phyloP scores from a whole-genome alignment of 1,140 invertebrate species.

The Venustaconcha ellipsiformis region DNA sequence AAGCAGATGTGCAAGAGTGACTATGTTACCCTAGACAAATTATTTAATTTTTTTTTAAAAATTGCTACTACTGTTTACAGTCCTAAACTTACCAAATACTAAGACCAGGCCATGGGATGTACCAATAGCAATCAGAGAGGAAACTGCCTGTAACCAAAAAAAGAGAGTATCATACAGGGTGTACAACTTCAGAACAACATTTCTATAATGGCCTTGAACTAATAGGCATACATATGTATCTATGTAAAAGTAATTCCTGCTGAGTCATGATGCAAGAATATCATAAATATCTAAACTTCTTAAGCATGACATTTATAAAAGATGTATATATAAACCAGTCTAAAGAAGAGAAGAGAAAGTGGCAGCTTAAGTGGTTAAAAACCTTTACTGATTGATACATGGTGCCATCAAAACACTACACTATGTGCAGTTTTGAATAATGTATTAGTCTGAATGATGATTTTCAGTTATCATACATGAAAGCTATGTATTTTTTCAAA shows the following conservation, averaged over 20 bases:
- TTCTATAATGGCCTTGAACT: neutral
- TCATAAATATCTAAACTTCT: too few species aligned
- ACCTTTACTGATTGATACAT: too few species aligned
- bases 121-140: slow-evolving; percentile 86
- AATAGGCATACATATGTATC: neutral
- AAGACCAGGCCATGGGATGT: slow-evolving; percentile 93
- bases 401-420: too few species aligned
- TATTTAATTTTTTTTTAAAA: neutral
- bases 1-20: neutral
- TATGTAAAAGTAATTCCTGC: neutral
- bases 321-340: too few species aligned
- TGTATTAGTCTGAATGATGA: too few species aligned
- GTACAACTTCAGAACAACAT: neutral
- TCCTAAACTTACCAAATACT: slow-evolving; percentile 81
- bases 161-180: neutral
- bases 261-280: neutral
- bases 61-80: neutral
- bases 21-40: neutral
- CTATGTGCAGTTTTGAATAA: too few species aligned
- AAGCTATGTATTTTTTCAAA: too few species aligned
- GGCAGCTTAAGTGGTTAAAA: too few species aligned
- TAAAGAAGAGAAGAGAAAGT: too few species aligned
- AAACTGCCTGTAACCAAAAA: slow-evolving; percentile 73
- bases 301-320: too few species aligned
- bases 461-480: too few species aligned